phyloP scores from a whole-genome alignment of 2,113 vertebrate species.

The Eretmochelys imbricata region DNA sequence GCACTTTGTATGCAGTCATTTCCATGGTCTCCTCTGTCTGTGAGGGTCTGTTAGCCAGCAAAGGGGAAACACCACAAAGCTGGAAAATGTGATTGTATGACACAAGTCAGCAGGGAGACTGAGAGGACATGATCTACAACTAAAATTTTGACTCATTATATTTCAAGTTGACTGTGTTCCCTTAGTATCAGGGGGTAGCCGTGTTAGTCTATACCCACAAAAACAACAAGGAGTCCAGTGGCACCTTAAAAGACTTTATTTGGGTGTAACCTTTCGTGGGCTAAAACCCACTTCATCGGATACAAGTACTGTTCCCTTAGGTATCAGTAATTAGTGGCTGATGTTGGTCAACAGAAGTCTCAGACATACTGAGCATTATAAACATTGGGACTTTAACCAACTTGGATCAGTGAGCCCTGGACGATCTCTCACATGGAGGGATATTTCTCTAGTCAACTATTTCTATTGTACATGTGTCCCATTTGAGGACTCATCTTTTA shows the following conservation, averaged over 20 bases:
- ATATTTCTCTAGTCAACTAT: not conserved
- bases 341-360: not conserved
- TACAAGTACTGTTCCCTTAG: not conserved
- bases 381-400: not conserved
- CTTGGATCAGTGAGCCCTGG: not conserved
- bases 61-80: not conserved
- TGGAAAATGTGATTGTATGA: not conserved
- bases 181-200: too few relatives aligned
- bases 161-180: not conserved
- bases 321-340: not conserved
- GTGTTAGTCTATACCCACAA: too few relatives aligned
- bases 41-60: not conserved
- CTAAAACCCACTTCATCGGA: too few relatives aligned
- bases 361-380: accelerated
- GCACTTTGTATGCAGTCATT: not conserved
- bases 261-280: too few relatives aligned
- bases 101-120: not conserved
- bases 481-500: not conserved
- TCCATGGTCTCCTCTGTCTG: not conserved
- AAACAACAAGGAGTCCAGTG: too few relatives aligned
- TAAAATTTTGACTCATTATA: not conserved
- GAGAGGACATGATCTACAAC: not conserved
- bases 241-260: too few relatives aligned
- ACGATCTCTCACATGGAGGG: accelerated
- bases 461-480: not conserved